phyloP scores from a whole-genome alignment of 2,113 vertebrate genomes.

The Mixornis gularis region DNA sequence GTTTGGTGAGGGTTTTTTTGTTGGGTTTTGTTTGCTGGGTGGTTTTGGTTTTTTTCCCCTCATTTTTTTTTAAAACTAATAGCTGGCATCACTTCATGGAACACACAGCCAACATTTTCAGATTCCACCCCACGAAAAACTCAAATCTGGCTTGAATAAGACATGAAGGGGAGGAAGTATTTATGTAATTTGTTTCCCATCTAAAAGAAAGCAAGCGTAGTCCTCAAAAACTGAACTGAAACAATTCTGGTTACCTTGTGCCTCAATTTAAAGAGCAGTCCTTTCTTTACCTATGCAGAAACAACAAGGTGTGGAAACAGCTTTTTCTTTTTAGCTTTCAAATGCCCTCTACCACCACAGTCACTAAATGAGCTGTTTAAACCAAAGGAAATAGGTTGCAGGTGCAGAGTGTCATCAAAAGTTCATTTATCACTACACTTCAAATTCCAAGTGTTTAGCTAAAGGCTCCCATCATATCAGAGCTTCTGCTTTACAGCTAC shows the following conservation, averaged over 20 bases:
- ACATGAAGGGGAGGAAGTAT: background rate
- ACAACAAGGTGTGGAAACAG: background rate
- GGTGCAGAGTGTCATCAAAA: background rate
- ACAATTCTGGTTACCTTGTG: background rate
- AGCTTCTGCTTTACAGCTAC: background rate
- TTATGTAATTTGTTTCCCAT: background rate
- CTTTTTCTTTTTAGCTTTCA: background rate
- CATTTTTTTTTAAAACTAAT: background rate
- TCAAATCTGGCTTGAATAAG: background rate
- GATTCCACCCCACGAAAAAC: background rate
- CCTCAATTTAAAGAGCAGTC: background rate
- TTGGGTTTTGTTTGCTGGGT: background rate
- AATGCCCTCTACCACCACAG: background rate
- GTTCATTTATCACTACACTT: background rate
- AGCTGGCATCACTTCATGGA: background rate
- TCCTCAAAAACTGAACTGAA: background rate
- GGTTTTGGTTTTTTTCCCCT: too few relatives aligned
- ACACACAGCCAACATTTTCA: background rate
- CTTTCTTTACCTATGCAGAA: background rate
- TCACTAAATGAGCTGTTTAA: background rate
- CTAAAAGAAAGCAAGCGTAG: background rate
- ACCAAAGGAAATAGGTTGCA: background rate
- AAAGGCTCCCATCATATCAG: background rate
- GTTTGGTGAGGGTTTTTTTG: background rate
- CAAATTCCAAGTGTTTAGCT: background rate